Base-by-base conservation (phyloP, 2,113 vertebrate genomes). In the Neopipo cinnamomea region DNA sequence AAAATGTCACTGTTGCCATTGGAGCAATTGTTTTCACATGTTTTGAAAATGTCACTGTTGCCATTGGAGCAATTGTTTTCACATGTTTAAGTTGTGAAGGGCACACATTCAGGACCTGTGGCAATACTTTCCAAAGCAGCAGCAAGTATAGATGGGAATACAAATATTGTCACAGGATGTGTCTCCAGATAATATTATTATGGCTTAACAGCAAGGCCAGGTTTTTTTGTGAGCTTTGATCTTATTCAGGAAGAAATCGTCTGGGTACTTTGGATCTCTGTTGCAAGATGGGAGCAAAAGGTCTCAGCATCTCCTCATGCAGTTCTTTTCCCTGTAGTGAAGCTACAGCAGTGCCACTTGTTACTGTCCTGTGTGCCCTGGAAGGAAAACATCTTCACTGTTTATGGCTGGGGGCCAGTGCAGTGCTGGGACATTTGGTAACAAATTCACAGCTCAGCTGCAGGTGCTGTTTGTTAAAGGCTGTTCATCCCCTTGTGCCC, bases 111-210 rank as follows among this genome's bases (percentile, higher is more conserved):
- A 70, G 78, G 24, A 76, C 53, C 37, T 68, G 41, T 47, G 70
- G 74, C 52, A 56, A 21, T 44, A 37, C 67, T 87, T 89, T 59
- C 56, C 33, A 85, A 78, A 89, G 52, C 30, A 89, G 39, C 39
- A 71, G 61, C 37, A 92, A 91, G 11, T 37, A 61, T 18, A 72
- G 20, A 23, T 65, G 49, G 77, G 56, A 90, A 61, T 56, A 70
- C 0, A 5, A 75, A 59, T 30, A 33, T 17, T 56, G 20, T 47
- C 1, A 0, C 44, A 42, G 47, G 4, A 0, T 49, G 66, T 53
- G 27, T 27, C 65, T 91, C 11, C 2, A 63, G 35, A 25, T 3
- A 2, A 24, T 80, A 24, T 37, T 78, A 15, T 23, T 78, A n/a
- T 28, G 20, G 22, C 39, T 78, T 21, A 44, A 11, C 25, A 79